phyloP scores from a whole-genome alignment of 2,797 vertebrate species.

The Fratercula arctica region DNA sequence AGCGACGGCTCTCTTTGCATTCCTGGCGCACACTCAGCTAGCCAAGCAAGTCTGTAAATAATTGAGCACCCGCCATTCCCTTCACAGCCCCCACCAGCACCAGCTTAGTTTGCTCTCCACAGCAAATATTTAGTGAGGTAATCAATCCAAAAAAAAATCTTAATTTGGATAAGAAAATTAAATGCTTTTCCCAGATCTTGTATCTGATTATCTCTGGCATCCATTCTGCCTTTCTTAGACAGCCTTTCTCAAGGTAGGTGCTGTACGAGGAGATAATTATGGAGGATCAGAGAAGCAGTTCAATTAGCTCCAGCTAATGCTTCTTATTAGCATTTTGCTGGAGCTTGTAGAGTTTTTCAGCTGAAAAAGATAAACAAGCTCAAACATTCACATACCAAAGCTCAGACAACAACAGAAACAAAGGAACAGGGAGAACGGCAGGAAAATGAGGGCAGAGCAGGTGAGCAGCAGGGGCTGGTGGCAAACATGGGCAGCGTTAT shows the following conservation, averaged over 20 bases:
- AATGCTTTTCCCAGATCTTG: constrained; percentile 1
- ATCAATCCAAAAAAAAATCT: constrained; percentile 12
- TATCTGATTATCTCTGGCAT: constrained; percentile 14
- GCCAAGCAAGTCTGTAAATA: constrained; percentile 42
- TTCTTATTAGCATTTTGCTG: constrained; percentile 53
- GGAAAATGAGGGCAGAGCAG: background rate
- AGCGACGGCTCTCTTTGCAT: constrained; percentile 26
- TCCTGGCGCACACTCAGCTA: background rate
- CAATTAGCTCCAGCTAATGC: constrained; percentile 60
- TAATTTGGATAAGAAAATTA: constrained; percentile 43
- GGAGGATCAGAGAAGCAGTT: constrained; percentile 30
- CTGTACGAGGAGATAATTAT: constrained; percentile 24
- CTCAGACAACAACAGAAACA: constrained; percentile 2
- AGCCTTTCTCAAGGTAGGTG: background rate
- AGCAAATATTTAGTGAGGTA: constrained; percentile 48
- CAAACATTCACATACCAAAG: background rate
- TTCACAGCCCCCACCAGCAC: background rate
- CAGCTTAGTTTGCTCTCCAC: background rate
- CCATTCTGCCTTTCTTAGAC: background rate
- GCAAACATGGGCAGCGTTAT: rapidly evolving
- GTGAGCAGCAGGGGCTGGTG: background rate
- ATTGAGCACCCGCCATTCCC: constrained; percentile 34
- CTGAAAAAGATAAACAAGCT: constrained; percentile 44
- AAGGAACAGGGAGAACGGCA: background rate
- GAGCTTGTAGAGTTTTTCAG: constrained; percentile 30